A percentile compares a stretch with the other conserved stretches of the same genome.
These are phyloP conservation scores for Diplodus sargus DNA, from an alignment of 2,797 vertebrate genomes.

Conservation along the genomic window DNA sequence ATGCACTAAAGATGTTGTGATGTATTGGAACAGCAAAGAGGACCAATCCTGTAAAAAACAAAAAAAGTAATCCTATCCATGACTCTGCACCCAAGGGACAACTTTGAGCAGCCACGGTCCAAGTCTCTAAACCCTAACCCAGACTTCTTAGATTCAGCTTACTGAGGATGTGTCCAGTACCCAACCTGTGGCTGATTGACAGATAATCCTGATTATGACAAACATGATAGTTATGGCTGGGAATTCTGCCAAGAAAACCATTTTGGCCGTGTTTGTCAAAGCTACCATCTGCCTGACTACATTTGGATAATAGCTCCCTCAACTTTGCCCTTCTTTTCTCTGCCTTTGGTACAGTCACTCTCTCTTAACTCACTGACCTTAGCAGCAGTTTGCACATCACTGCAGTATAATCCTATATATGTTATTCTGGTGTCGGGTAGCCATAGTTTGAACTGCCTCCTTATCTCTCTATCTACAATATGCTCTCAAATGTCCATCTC, in stretches of 20 bases:
- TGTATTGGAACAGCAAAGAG: conserved; percentile 6
- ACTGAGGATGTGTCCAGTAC: conserved; percentile 46
- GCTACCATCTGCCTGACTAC: conserved; percentile 66
- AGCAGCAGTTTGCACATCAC: conserved; percentile 54
- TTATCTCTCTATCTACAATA: conserved; percentile 49
- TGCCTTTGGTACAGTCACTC: conserved; percentile 11
- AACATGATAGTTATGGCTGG: conserved; percentile 61
- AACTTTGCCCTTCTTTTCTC: conserved; percentile 55
- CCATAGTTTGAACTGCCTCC: conserved; percentile 37
- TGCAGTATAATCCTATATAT: conserved; percentile 45
- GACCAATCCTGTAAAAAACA: conserved; percentile 19
- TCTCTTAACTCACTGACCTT: conserved; percentile 36
- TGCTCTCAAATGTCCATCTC: conserved; percentile 49
- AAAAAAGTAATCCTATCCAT: background rate
- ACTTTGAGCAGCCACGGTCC: background rate
- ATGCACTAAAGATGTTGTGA: conserved; percentile 9
- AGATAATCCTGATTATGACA: conserved; percentile 59
- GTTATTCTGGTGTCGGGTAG: conserved; percentile 57
- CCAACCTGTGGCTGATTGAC: conserved; percentile 56
- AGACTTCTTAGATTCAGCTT: conserved; percentile 27
- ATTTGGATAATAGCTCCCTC: conserved; percentile 60
- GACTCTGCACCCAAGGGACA: conserved; percentile 23
- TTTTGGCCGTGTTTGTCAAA: conserved; percentile 68
- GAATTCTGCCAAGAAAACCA: conserved; percentile 68
- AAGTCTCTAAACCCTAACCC: conserved; percentile 28